phyloP scores from a whole-genome alignment of 2,888 invertebrate species.

The Coronaproctus castanopsis region DNA sequence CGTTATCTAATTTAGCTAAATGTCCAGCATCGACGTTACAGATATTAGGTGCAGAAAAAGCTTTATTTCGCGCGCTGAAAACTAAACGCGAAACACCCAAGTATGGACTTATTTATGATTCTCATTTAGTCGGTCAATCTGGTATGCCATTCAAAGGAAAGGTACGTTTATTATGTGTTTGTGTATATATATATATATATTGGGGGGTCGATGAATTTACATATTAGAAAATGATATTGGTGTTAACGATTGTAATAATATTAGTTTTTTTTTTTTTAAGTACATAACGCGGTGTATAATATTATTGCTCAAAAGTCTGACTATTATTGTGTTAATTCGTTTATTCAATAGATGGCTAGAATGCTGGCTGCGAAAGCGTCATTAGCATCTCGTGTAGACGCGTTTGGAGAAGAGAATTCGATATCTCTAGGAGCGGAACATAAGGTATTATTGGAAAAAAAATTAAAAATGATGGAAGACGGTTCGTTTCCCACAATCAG shows the following conservation, averaged over 20 bases:
- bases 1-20: conserved; percentile 86
- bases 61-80: conserved; percentile 87
- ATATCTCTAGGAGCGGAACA: conserved; percentile 75
- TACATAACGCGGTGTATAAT: not conserved
- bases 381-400: conserved; percentile 81
- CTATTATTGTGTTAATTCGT: too few species aligned
- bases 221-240: not conserved
- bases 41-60: conserved; percentile 96
- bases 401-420: conserved; percentile 57
- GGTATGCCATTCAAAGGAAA: conserved; percentile 76
- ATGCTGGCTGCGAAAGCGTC: conserved; percentile 95
- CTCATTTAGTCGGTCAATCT: conserved; percentile 75
- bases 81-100: conserved; percentile 96
- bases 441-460: conserved; percentile 66
- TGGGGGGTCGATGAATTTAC: too few species aligned
- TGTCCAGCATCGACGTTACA: conserved; percentile 96
- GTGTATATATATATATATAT: too few species aligned
- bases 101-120: conserved; percentile 95
- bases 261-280: not conserved
- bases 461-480: conserved; percentile 61
- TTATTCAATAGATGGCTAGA: conserved; percentile 49
- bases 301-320: too few species aligned
- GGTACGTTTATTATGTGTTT: conserved; percentile 16
- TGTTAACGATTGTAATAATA: not conserved
- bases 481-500: conserved; percentile 62